Evolutionary conservation across 2,888 invertebrate genomes (phyloP).

Genomic region (Heliconius charithonia): DNA sequence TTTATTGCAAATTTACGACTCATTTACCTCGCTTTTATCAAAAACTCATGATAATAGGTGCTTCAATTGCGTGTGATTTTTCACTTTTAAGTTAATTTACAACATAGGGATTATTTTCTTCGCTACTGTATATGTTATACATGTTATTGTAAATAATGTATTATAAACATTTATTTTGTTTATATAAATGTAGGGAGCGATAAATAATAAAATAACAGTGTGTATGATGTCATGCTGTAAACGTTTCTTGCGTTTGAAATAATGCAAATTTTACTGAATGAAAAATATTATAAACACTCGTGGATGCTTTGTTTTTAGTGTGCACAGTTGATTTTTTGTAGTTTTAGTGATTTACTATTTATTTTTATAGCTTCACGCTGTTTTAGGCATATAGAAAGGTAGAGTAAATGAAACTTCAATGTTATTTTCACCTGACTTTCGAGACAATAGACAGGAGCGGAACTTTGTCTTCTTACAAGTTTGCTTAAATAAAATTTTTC

Average conservation of each 20-base stretch:
- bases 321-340: neutral
- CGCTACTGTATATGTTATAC: slow-evolving; percentile 1
- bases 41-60: slow-evolving; percentile 10
- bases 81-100: slow-evolving; percentile 6
- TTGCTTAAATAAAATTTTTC: no score
- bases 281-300: neutral
- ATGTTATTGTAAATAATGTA: slow-evolving; percentile 13
- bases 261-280: slow-evolving; percentile 1
- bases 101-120: neutral
- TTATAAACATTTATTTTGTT: slow-evolving; percentile 19
- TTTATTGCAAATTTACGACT: slow-evolving; percentile 19
- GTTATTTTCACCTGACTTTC: no score
- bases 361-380: no score
- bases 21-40: slow-evolving; percentile 25
- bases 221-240: slow-evolving; percentile 25
- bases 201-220: slow-evolving; percentile 21
- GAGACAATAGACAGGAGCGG: no score
- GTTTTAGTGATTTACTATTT: no score
- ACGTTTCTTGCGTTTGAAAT: neutral
- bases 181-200: slow-evolving; percentile 1
- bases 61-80: neutral
- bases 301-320: neutral
- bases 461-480: no score
- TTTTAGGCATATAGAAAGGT: no score
- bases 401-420: no score